Evolutionary conservation across 1,140 invertebrate genomes (phyloP).

Genomic region (Pogonognathellus flavescens): DNA sequence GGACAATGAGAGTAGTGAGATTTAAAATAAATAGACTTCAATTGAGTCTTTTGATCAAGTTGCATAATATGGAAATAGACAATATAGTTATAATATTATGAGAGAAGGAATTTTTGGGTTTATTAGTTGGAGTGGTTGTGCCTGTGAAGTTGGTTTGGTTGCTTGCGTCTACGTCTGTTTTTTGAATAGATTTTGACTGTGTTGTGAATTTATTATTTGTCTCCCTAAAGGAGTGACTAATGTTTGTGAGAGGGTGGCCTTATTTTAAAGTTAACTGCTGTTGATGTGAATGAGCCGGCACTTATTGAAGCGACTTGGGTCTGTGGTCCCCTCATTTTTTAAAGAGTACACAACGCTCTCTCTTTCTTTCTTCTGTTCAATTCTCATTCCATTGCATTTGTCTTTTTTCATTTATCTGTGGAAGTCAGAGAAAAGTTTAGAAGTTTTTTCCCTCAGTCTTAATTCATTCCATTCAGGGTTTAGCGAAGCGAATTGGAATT

Average conservation of each 20-base stretch:
- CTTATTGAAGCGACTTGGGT: conserved; percentile 34
- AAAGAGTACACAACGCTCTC: conserved; percentile 15
- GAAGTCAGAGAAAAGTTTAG: conserved; percentile 35
- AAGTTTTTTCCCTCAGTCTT: conserved; percentile 47
- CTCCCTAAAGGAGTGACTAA: conserved; percentile 43
- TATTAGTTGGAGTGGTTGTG: too few species aligned
- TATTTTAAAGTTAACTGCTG: conserved; percentile 43
- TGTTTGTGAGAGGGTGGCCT: conserved; percentile 17
- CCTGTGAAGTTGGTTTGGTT: neutral
- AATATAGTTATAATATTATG: too few species aligned
- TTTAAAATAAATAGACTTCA: too few species aligned
- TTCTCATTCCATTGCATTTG: conserved; percentile 44
- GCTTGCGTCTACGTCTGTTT: conserved; percentile 45
- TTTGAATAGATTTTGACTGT: conserved; percentile 30
- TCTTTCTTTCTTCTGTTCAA: conserved; percentile 15
- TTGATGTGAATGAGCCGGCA: conserved; percentile 47
- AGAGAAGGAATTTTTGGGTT: too few species aligned
- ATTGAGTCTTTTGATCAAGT: neutral
- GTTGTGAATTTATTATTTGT: conserved; percentile 27
- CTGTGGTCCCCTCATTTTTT: conserved; percentile 25
- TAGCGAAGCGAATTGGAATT: conserved; percentile 35
- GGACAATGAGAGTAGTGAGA: too few species aligned
- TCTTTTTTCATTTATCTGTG: conserved; percentile 49
- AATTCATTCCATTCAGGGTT: conserved; percentile 40
- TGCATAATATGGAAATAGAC: neutral